Evolutionary conservation across 2,888 invertebrate species (phyloP), one percentile per base, ranked within the genome.

Genomic region (Geophilus truncorum): DNA sequence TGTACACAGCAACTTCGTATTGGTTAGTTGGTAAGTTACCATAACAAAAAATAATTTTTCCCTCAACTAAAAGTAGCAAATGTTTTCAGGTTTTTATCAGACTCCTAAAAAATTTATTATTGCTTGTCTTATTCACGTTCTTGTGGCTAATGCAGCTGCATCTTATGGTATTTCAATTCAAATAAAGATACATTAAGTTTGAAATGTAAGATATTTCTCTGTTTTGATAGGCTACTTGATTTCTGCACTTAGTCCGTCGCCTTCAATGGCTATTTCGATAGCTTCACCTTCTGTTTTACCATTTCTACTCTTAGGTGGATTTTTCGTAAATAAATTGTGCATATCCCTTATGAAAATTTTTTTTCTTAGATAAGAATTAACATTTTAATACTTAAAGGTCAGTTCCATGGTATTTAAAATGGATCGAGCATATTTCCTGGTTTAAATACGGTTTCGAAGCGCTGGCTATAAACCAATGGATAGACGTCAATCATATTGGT

Each of bases 251-350:
- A 93, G 95, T 84, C 92, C 91, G 82, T 93, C 92, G 82, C 91
- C 94, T 3, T 93, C 94, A 76, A 93, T 97, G 91, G 97, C 97
- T 0, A 89, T 97, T 0, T 94, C 96, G 0, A 90, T 98, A 80
- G 95, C 96, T 0, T 96, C 97, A 0, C 95, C 97, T 4, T 90
- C 97, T 81, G 92, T 97, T 83, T 94, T 98, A 82, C 97, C 98
- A 0, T 93, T 97, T 87, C 90, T 98, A 88, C 89, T 98, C 21
- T 98, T 98, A 86, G 97, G 97, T 81, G 98, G 98, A 70, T 97
- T 96, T 90, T 97, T 97, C 88, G 89, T 98, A 62, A 97, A 97
- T 86, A 92, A 93, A 25, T 93, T 92, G 92, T 94, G 89, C 90
- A 90, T 88, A n/a, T n/a, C n/a, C n/a, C n/a, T n/a, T n/a, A n/a